Base-by-base conservation (phyloP, 2,888 invertebrate species). In the Agrotis clavis region DNA sequence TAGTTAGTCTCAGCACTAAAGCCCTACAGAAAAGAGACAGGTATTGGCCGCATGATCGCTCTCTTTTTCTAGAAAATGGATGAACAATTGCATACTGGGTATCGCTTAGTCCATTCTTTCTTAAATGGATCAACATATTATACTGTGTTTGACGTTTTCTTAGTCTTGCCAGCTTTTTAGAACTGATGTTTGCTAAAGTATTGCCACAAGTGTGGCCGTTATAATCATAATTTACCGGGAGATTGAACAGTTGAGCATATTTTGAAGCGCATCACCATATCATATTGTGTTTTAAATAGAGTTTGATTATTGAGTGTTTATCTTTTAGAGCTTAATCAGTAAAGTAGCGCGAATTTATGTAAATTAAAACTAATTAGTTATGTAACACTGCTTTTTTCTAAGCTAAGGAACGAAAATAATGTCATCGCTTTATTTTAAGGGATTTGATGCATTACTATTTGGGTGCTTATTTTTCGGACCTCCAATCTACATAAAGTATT, bases 271-370 rank as follows among this genome's bases (percentile, higher is more conserved):
- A 71, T 59, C 54, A 59, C 30, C 57, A 68, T 67, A 74, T 74
- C 63, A 67, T 63, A 71, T 54, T 71, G 30, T 76, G 69, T 60
- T 76, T 69, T 67, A 73, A 57, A 47, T 67, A 71, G 51, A 57
- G 69, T 75, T 77, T 71, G 21, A 63, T 67, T 30, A 63, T 64
- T 68, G 66, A 57, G 67, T 82, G 73, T 80, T 57, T 73, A 71
- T 67, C 68, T 50, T 57, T 71, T 35, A 79, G 48, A 41, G 45
- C 56, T 66, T 67, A 69, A 47, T 19, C 50, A 9, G 54, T 30
- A 48, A 66, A 67, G 35, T 47, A 70, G 56, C 11, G 53, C 14
- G 1, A 18, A 53, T 65, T 41, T 35, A 16, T 65, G 59, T 68
- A 68, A 54, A 57, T 67, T 67, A n/a, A 41, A 41, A 4, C 11